phyloP scores from a whole-genome alignment of 2,888 invertebrate genomes.

The Lasius fuliginosus region DNA sequence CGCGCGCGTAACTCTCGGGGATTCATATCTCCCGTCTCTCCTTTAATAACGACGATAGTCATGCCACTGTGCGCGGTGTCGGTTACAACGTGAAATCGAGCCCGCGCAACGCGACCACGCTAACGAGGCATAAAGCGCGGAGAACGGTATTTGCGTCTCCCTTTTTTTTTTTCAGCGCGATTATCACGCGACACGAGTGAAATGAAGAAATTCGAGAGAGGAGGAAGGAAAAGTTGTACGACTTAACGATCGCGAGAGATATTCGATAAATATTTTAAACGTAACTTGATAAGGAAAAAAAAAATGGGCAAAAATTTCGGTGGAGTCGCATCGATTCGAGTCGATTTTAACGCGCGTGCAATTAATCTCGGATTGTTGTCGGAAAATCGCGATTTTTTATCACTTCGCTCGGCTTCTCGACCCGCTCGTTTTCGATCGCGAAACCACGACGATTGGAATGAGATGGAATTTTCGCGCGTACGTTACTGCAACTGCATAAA shows the following conservation, averaged over 20 bases:
- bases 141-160: neutral
- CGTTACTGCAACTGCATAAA: slow-evolving; percentile 28
- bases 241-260: slow-evolving; percentile 17
- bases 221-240: neutral
- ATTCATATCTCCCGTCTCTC: slow-evolving; percentile 4
- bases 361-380: neutral
- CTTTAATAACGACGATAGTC: slow-evolving; percentile 50
- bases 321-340: neutral
- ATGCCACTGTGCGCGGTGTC: slow-evolving; percentile 62
- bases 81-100: slow-evolving; percentile 65
- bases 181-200: slow-evolving; percentile 34
- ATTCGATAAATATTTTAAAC: slow-evolving; percentile 18
- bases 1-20: slow-evolving; percentile 56
- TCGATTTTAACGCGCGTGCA: neutral
- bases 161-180: neutral
- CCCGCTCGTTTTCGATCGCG: neutral
- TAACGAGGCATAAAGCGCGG: slow-evolving; percentile 72
- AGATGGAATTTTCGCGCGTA: neutral
- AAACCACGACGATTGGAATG: slow-evolving; percentile 5
- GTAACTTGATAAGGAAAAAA: slow-evolving; percentile 2
- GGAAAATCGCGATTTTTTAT: slow-evolving; percentile 28
- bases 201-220: slow-evolving; percentile 44
- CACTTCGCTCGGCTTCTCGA: slow-evolving; percentile 9
- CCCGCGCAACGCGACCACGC: slow-evolving; percentile 46
- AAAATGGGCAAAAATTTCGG: neutral